Base-by-base conservation (phyloP, 1,140 invertebrate species). In the Adelges cooleyi region DNA sequence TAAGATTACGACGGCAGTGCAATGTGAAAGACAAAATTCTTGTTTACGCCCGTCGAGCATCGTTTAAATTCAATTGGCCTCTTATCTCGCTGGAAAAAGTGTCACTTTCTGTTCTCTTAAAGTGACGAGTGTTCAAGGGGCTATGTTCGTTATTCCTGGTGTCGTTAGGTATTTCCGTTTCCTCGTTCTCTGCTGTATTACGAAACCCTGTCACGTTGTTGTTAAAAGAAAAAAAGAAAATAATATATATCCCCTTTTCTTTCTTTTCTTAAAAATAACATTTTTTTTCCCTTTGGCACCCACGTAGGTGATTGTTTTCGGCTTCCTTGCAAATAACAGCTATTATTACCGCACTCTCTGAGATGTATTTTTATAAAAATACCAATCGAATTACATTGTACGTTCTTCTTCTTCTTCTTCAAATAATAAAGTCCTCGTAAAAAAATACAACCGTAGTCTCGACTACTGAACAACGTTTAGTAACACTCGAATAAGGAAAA, bases 31-130 rank as follows among this genome's bases (percentile, higher is more conserved):
- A 44, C n/a, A 27, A 42, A 59, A 59, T 59, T 59, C 23, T 8
- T 44, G 4, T 27, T 25, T 40, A 5, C 53, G 20, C 17, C 33
- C 20, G 53, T 40, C 15, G 53, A 56, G 17, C 38, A 56, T 59
- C 38, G 36, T 59, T 59, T 59, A 59, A 59, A 59, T 59, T 59
- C 38, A 59, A 59, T 59, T 59, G 36, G 53, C 38, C 23, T 18
- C 20, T 59, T 42, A 27, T 42, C 23, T 23, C 38, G 44, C 38
- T n/a, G n/a, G n/a, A 15, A 13, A 59, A 59, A 59, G 23, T 59
- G 53, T 42, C 53, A 59, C 38, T 44, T 59, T 59, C 22, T 44
- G 38, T 59, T 59, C 38, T 27, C 38, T 27, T 59, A 59, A 25
- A 59, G n/a, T 40, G 38, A 59, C 38, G 38, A 59, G 53, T 59